A percentile compares a stretch with the other conserved stretches of the same genome.
phyloP scores from a whole-genome alignment of 2,113 vertebrate genomes.

The Lamprologus sp. region DNA sequence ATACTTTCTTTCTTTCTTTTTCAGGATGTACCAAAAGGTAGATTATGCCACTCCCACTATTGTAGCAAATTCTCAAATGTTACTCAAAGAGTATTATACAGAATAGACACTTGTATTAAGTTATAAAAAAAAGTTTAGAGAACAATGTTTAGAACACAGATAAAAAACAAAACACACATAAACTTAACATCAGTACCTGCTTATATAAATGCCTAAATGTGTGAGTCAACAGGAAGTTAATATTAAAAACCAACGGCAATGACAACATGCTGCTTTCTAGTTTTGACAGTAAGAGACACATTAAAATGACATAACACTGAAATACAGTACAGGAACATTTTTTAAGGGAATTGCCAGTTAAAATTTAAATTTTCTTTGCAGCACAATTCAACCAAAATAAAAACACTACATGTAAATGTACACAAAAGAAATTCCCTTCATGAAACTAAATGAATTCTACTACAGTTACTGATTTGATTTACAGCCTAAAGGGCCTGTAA shows the following conservation, averaged over 20 bases:
- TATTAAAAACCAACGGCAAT: neutral
- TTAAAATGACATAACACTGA: neutral
- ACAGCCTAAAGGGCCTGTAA: neutral
- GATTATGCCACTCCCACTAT: neutral
- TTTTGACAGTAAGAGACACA: neutral
- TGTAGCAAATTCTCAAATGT: neutral
- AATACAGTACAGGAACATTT: fast-evolving
- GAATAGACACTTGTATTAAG: neutral
- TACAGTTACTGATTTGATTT: neutral
- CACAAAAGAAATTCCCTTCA: neutral
- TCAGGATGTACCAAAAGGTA: neutral
- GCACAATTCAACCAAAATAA: neutral
- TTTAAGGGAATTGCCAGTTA: neutral
- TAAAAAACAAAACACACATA: neutral
- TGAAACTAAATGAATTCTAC: neutral
- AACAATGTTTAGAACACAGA: neutral
- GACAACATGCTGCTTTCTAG: neutral
- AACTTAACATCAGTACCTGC: neutral
- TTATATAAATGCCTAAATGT: neutral
- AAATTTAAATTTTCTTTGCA: neutral
- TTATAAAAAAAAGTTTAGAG: neutral
- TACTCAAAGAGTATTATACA: neutral
- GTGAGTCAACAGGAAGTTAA: neutral
- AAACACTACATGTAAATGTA: neutral
- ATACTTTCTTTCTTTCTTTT: neutral